Conservation (phyloP, 2,113 vertebrate genomes). For the human (Homo sapiens) region GRCh38 chr9:17117501-17118000, state of each 20-base stretch:
- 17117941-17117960: not conserved
- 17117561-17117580: not conserved
- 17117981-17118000: constrained; percentile 3
- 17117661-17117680: constrained; percentile 14
- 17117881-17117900: not conserved
- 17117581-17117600: constrained; percentile 41
- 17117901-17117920: constrained; percentile 9
- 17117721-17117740: not conserved
- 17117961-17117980: not conserved
- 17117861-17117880: not conserved
- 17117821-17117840: constrained; percentile 20
- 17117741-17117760: not conserved
- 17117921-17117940: constrained; percentile 45
- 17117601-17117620: constrained; percentile 52
- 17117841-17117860: constrained; percentile 38
- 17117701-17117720: constrained; percentile 9
- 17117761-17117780: not conserved
- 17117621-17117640: constrained; percentile 47
- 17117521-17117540: constrained; percentile 22
- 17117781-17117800: constrained; percentile 14
- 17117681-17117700: constrained; percentile 13
- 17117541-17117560: constrained; percentile 15
- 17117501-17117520: not conserved
- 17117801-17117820: not conserved
- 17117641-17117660: constrained; percentile 32